Evolutionary conservation across 1,140 invertebrate species (phyloP), one percentile per base, ranked within the genome.

Genomic region (Bombus huntii): DNA sequence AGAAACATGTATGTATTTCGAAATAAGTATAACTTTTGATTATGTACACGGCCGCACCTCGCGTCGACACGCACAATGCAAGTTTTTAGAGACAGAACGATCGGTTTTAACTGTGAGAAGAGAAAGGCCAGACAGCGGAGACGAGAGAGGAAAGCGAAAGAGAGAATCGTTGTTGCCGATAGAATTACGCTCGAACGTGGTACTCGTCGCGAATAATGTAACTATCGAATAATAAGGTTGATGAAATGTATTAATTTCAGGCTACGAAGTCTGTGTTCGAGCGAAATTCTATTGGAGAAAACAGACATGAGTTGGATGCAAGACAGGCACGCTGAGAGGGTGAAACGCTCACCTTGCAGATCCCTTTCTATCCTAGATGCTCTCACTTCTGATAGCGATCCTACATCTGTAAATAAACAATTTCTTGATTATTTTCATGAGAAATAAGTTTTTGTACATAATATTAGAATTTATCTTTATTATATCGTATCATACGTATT

Each of bases 1-100:
- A 76, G 34, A 77, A 28, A 39, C 6, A 34, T 65, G n/a, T 65
- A 34, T 37, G 31, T 84, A 42, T 42, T 74, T 76, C 59, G 42
- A 70, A 85, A 71, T 22, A 13, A 74, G 83, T 62, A 68, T 34
- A 73, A 37, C 47, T 89, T 66, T 15, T 80, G 34, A 80, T 80
- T 76, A 59, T 94, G 82, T 95, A 94, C 93, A 95, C 89, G 89
- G 93, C 93, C 93, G 93, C 94, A 94, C 92, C 93, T 92, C 93
- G 93, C 93, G 93, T 94, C 93, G 90, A 94, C 92, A 93, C 93
- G 92, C 92, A 86, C 89, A 44, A 81, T 77, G 74, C 47, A 59
- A 25, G 47, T 76, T 77, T 82, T 85, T 70, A 89, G 70, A 91
- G 76, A 62, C 31, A 62, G 87, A 80, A 88, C 81, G 74, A 75